phyloP scores from a whole-genome alignment of 2,888 invertebrate genomes.

The Hydrotaea diabolus region DNA sequence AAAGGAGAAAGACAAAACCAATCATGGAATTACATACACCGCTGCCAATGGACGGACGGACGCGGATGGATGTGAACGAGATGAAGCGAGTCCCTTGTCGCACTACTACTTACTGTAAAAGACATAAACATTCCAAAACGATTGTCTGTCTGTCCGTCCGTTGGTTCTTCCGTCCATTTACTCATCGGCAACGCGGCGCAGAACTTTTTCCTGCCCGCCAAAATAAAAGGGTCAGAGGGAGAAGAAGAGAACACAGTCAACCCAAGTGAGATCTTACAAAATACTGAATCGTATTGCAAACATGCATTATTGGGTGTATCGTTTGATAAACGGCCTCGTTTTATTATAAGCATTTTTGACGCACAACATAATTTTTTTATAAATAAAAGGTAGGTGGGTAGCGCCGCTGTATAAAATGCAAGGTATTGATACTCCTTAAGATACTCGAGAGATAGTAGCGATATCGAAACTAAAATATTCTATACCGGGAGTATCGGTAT shows the following conservation, averaged over 20 bases:
- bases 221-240: too few species aligned
- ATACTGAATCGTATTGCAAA: constrained; percentile 5
- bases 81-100: not conserved
- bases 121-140: constrained; percentile 42
- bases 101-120: not conserved
- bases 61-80: too few species aligned
- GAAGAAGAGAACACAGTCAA: constrained; percentile 21
- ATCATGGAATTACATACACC: constrained; percentile 37
- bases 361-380: not conserved
- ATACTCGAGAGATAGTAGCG: too few species aligned
- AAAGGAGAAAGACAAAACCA: constrained; percentile 14
- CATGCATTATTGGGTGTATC: not conserved
- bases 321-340: not conserved
- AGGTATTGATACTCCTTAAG: too few species aligned
- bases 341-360: too few species aligned
- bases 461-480: too few species aligned
- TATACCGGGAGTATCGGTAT: too few species aligned
- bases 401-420: too few species aligned
- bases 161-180: constrained; percentile 8
- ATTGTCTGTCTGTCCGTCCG: constrained; percentile 38
- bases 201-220: too few species aligned
- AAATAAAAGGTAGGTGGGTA: too few species aligned
- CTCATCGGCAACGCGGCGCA: not conserved
- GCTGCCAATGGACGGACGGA: not conserved
- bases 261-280: not conserved